Base-by-base conservation (phyloP, 2,888 invertebrate genomes). In the Diaperis boleti region DNA sequence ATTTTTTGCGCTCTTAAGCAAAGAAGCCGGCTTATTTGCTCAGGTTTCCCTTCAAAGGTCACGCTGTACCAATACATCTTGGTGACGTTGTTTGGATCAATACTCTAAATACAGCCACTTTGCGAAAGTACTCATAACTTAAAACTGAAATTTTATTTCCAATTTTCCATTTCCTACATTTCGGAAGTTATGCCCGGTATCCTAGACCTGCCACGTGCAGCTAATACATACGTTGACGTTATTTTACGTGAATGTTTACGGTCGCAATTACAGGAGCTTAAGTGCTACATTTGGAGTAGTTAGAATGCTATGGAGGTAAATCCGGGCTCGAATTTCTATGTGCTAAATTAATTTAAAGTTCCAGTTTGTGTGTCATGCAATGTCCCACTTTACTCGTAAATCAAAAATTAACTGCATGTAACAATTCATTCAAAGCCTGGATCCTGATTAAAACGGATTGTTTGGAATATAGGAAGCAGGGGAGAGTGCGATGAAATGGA, bases 301-400 rank as follows among this genome's bases (percentile, higher is more conserved):
- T 45, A 45, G 26, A 45, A 45, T 45, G 45, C 45, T 14, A 13
- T 13, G n/a, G 29, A n/a, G 29, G 45, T 45, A 45, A 45, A 45
- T 45, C 45, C 10, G 14, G 14, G 45, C 14, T 10, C 5, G 6
- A 45, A 22, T 42, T 42, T 42, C 42, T 11, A 42, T 42, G 42
- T 42, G 20, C 7, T 13, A 29, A 45, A 45, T 45, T 45, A 26
- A 26, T 45, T 45, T 13, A 45, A 45, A 26, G 44, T 44, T 44
- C 22, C n/a, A n/a, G 22, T 37, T 37, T 11, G 5, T 39, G 14
- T 39, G 39, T 42, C 18, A 20, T 18, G 3, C 13, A 3, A 11
- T 10, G 42, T 42, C 13, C 18, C 10, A 42, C 11, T 42, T 20
- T 18, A 42, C 42, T 18, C 20, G 5, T 18, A 18, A 10, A 20